Base-by-base conservation (phyloP, 23 tunicate genomes). In the Halocynthia roretzi region DNA sequence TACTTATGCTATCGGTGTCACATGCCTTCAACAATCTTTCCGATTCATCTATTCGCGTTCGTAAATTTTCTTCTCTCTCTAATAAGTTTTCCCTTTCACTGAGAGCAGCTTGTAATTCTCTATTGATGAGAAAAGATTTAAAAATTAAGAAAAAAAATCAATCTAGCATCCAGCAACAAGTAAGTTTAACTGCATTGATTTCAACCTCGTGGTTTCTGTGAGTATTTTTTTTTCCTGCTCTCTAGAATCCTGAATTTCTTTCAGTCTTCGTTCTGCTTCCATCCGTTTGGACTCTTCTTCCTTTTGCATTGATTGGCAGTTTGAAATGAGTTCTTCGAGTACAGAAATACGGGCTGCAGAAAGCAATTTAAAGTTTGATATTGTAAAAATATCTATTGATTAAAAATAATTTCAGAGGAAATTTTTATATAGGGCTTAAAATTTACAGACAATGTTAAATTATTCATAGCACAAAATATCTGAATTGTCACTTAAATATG, bases 51-150 rank as follows among this genome's bases (percentile, higher is more conserved):
- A 89, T 76, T 52, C 74, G 60, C 0, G 83, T 20, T 52, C 87
- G 81, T 11, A 89, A 53, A 15, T 64, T 80, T 49, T 89, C 96
- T 73, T 89, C 96, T 15, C 60, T 77, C 23, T 83, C 85, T 58
- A 89, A 54, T 14, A 89, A 65, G 48, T 68, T 80, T 58, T 83
- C 88, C 6, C 96, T 75, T 8, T 87, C 96, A 52, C 71, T 77
- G 52, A 89, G 80, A 7, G 96, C 96, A 22, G 85, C 88, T 70
- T 84, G 88, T 40, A 89, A 57, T 70, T 80, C 88, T 74, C 88
- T 89, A 77, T 20, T 40, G 54, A 54, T 10, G 56, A 74, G 4
- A 31, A 31, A 31, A 31, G 2, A 31, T 0, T 31, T 31, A 4
- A 31, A 31, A 31, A 31, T 31, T 31, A 0, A 4, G 44, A 31